Conservation (phyloP, 2,113 vertebrate genomes). For the Heterotis niloticus region DNA sequence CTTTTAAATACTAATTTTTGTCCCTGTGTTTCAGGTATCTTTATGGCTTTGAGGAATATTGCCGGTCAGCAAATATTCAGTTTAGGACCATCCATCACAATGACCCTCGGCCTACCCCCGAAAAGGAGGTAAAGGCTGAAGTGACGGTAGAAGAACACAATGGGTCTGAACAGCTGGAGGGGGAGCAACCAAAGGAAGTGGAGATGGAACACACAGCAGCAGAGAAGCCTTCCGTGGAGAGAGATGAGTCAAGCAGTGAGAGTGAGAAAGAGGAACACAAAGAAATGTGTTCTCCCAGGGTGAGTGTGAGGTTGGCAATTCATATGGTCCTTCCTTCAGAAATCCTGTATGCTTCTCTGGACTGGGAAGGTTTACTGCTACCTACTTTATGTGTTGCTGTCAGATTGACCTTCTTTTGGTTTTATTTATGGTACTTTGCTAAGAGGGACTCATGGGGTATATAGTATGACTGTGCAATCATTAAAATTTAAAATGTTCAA, state of each 20-base stretch:
- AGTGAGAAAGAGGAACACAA: slow-evolving; percentile 70
- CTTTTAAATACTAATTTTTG: no score
- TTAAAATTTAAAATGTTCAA: no score
- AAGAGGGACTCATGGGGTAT: no score
- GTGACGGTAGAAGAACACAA: slow-evolving; percentile 53
- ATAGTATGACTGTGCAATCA: no score
- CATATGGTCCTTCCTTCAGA: not conserved
- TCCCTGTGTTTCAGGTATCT: slow-evolving; percentile 73
- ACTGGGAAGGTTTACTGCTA: no score
- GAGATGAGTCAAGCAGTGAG: slow-evolving; percentile 71
- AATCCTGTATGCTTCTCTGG: no score
- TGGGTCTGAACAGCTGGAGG: slow-evolving; percentile 58
- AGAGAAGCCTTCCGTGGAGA: slow-evolving; percentile 58
- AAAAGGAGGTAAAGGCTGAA: slow-evolving; percentile 60
- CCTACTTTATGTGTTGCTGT: no score
- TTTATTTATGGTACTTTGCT: no score
- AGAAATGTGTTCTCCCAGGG: slow-evolving; percentile 75
- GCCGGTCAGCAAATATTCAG: slow-evolving; percentile 88
- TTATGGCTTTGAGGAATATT: slow-evolving; percentile 96
- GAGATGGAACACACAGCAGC: slow-evolving; percentile 59
- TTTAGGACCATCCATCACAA: slow-evolving; percentile 97
- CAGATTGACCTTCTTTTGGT: no score
- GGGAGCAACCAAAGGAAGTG: slow-evolving; percentile 55
- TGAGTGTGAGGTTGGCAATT: slow-evolving; percentile 51
- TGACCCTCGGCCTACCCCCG: slow-evolving; percentile 76